Base-by-base conservation (phyloP, 2,113 vertebrate genomes). In the Phyllostomus hastatus region DNA sequence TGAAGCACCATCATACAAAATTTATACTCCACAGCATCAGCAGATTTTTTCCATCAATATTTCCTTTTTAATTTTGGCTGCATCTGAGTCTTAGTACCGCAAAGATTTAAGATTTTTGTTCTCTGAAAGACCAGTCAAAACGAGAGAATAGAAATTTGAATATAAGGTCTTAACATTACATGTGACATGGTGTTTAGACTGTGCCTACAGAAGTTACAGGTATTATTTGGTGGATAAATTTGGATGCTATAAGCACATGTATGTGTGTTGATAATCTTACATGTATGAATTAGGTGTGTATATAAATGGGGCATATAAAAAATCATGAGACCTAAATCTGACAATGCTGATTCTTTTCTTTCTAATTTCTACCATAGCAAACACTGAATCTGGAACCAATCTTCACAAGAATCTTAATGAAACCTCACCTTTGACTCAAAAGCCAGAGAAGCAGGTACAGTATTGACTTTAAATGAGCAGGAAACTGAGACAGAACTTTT, bases 61-160 rank as follows among this genome's bases (percentile, higher is more conserved):
- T 97, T 97, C 95, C 91, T 97, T 96, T 97, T 97, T 94, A 94
- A 96, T 97, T 97, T 95, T 52, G 78, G 79, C 59, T 90, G 87
- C 91, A 79, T 91, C 93, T 97, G 92, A 97, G 91, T 91, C 95
- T 95, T 87, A 76, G 67, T 64, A 80, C 79, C 86, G 78, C 76
- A 84, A 97, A 96, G 86, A 96, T 88, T 92, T 87, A 66, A 66
- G 54, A 57, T 57, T 93, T 93, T 97, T 96, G 73, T 94, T 66
- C 64, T 96, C 91, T 90, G 70, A 89, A 97, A 91, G 14, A 97
- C 57, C 81, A 96, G 87, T 54, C 24, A 61, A 95, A 96, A 94
- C 38, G 90, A 90, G 48, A 89, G 85, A 93, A 35, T 54, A 59
- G 11, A 85, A 79, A 87, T 91, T 59, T 86, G 22, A 73, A 43